Evolutionary conservation across 2,113 vertebrate species (phyloP).

Genomic region (Scortum barcoo): DNA sequence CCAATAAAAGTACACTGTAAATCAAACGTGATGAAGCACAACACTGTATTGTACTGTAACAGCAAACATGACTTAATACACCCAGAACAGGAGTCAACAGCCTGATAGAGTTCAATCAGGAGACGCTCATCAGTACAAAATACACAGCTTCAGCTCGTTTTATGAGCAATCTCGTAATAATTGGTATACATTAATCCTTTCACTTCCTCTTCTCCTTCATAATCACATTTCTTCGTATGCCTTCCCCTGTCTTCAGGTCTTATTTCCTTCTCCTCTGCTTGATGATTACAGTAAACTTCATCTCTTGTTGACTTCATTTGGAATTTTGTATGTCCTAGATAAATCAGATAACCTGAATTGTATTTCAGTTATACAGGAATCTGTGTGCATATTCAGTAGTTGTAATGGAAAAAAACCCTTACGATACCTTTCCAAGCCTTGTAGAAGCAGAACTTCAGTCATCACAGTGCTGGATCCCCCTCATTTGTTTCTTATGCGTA

Average conservation of each 20-base stretch:
- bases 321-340: neutral
- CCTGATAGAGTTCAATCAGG: constrained; percentile 10
- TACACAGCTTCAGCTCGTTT: constrained; percentile 16
- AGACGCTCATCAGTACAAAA: constrained; percentile 10
- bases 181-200: constrained; percentile 39
- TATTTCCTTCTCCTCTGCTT: constrained; percentile 6
- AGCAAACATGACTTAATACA: neutral
- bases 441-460: neutral
- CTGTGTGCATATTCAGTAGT: neutral
- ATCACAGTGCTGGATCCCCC: neutral
- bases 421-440: neutral
- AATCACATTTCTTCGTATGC: constrained; percentile 30
- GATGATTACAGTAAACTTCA: neutral
- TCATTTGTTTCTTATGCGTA: constrained; percentile 6
- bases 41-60: neutral
- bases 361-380: neutral
- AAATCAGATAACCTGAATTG: neutral
- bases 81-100: constrained; percentile 13
- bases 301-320: neutral
- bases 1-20: too few relatives aligned
- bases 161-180: constrained; percentile 35
- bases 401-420: neutral
- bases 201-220: constrained; percentile 33
- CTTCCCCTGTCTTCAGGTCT: neutral
- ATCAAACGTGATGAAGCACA: too few relatives aligned